These are phyloP conservation scores for Ladona fulva DNA, from an alignment of 1,140 invertebrate species.

Conservation along the genomic window DNA sequence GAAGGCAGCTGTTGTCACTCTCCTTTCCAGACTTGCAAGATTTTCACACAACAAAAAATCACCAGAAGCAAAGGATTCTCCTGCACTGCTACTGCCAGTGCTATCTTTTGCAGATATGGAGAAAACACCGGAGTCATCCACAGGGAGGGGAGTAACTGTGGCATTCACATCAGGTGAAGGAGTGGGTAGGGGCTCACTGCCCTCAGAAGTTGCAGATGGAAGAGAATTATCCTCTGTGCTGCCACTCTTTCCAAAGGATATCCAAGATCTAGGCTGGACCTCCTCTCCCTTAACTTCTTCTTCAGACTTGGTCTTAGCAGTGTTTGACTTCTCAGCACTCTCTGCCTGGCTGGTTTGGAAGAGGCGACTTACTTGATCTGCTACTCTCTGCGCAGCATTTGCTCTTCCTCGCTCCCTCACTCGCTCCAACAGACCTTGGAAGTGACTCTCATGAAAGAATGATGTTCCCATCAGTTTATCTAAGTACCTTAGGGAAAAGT, in stretches of 20 bases:
- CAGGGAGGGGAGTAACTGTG: background rate
- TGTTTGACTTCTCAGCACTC: slow-evolving; percentile 25
- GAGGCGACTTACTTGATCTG: slow-evolving; percentile 46
- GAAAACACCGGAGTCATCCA: slow-evolving; percentile 19
- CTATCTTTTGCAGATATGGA: slow-evolving; percentile 19
- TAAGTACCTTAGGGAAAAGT: slow-evolving; percentile 48
- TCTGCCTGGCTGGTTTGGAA: slow-evolving; percentile 34
- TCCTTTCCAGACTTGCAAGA: slow-evolving; percentile 27
- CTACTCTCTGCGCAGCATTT: slow-evolving; percentile 44
- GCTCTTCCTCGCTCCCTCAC: slow-evolving; percentile 43
- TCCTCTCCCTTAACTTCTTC: slow-evolving; percentile 19
- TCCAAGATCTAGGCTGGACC: background rate
- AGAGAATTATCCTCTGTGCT: background rate
- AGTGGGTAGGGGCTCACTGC: background rate
- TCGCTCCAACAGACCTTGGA: slow-evolving; percentile 53
- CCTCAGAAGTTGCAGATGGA: background rate
- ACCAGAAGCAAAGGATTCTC: slow-evolving; percentile 25
- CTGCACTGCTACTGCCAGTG: slow-evolving; percentile 18
- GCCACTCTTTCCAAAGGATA: background rate
- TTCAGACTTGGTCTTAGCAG: slow-evolving; percentile 22
- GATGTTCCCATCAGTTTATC: slow-evolving; percentile 75
- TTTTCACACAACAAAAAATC: slow-evolving; percentile 33
- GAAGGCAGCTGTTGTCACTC: slow-evolving; percentile 22
- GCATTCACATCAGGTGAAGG: background rate
- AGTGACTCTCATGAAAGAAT: slow-evolving; percentile 74